Percentiles rank a stretch among this genome's conserved stretches.
Conservation (phyloP, 2,113 vertebrate species). For the Rallus limicola region DNA sequence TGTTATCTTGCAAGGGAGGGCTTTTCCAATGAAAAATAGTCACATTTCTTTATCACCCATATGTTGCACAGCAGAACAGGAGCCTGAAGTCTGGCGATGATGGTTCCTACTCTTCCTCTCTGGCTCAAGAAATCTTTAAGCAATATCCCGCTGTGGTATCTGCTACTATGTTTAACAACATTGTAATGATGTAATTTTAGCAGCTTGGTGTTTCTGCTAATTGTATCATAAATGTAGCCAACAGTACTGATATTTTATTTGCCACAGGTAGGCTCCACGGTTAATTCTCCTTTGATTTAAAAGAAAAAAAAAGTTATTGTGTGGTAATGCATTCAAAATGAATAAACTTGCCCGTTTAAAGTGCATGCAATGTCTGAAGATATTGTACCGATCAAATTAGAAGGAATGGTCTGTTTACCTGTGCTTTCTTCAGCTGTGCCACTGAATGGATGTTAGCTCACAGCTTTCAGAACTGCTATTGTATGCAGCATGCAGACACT, state of each 20-base stretch:
- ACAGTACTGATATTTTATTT: background rate
- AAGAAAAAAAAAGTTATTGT: background rate
- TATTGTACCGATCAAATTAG: background rate
- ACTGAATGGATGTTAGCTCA: background rate
- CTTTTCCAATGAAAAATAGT: background rate
- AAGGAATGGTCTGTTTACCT: background rate
- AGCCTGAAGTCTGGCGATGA: background rate
- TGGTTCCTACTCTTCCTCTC: background rate
- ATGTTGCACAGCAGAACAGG: background rate
- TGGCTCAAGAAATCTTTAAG: background rate
- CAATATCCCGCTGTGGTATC: background rate
- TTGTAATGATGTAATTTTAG: background rate
- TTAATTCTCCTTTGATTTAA: background rate
- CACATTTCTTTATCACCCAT: rapidly evolving
- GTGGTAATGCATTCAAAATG: background rate
- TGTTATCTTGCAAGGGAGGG: background rate
- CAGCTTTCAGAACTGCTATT: background rate
- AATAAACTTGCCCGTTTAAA: background rate
- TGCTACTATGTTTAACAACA: background rate
- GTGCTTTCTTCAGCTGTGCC: background rate
- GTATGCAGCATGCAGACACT: background rate
- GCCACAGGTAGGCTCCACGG: background rate
- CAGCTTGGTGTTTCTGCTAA: background rate
- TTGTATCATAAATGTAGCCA: background rate
- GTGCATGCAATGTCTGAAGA: background rate